These are phyloP conservation scores for Elymnias hypermnestra DNA, from an alignment of 1,140 invertebrate genomes.

Conservation along the genomic window DNA sequence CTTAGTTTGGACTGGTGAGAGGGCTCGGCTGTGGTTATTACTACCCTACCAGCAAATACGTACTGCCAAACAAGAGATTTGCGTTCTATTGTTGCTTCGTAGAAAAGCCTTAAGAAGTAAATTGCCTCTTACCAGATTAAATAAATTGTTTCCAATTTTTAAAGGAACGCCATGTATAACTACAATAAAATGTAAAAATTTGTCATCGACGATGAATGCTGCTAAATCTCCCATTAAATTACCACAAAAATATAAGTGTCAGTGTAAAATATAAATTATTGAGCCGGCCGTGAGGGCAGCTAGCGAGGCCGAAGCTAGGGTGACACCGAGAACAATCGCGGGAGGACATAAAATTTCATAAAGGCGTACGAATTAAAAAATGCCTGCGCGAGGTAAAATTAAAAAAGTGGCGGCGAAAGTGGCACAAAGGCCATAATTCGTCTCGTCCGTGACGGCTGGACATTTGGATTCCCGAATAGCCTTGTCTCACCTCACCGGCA, in stretches of 20 bases:
- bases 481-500: constrained; percentile 20
- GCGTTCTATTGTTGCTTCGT: too few species aligned
- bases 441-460: constrained; percentile 47
- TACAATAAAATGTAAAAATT: too few species aligned
- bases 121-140: too few species aligned
- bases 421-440: constrained; percentile 68
- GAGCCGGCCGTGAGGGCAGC: constrained; percentile 30
- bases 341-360: constrained; percentile 56
- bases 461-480: constrained; percentile 37
- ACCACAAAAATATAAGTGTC: constrained; percentile 12
- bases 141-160: too few species aligned
- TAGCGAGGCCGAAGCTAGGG: constrained; percentile 29
- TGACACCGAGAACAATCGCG: constrained; percentile 39
- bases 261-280: constrained; percentile 18
- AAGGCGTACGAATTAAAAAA: constrained; percentile 62
- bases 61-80: too few species aligned
- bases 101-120: too few species aligned
- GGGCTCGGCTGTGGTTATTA: too few species aligned
- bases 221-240: background rate
- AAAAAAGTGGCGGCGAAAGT: constrained; percentile 59
- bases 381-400: constrained; percentile 52
- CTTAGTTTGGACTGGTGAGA: too few species aligned
- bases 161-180: too few species aligned
- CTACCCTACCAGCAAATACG: too few species aligned
- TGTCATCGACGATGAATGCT: background rate